Evolutionary conservation across 2,888 invertebrate genomes (phyloP), one percentile per base, ranked within the genome.

Genomic region (Lasiommata megera): DNA sequence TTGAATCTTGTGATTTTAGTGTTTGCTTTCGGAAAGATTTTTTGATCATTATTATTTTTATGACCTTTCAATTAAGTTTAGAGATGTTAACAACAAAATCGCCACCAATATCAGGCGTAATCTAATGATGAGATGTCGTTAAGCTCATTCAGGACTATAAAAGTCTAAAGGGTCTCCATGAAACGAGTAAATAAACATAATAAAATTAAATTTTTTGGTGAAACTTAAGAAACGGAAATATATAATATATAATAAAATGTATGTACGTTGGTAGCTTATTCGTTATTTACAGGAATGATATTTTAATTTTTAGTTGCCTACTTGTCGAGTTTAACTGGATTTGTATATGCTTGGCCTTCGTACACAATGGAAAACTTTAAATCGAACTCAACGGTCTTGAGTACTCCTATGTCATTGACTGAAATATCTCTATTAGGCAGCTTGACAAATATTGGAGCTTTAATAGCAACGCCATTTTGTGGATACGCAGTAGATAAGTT

Each of bases 281-380:
- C 3, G 14, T 37, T 5, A 37, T 18, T 23, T 28, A 37, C 46
- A 38, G 36, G 5, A 11, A 6, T 47, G 9, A 28, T 14, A 6
- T 31, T 46, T 18, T 48, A 6, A 6, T 31, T 52, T 68, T 60
- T 77, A 88, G 88, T 88, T 51, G 80, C 79, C 16, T 82, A 79
- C 54, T 68, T 86, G 53, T 79, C 80, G 11, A 67, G 73, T 8
- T 73, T 85, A 9, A 84, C 87, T 0, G 89, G 89, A 0, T 80
- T 84, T 46, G 65, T 87, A 1, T 73, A 74, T 58, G 82, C 88
- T 0, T 89, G 89, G 89, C 88, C 89, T 0, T 89, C 89, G 0
- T 84, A 79, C 59, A 88, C 85, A 0, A 67, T 81, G n/a, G 77
- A 72, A 1, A 73, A 76, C 47, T 88, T 88, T 61, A 64, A 58